phyloP scores from a whole-genome alignment of 2,113 vertebrate species.

The Pyrgilauda ruficollis region DNA sequence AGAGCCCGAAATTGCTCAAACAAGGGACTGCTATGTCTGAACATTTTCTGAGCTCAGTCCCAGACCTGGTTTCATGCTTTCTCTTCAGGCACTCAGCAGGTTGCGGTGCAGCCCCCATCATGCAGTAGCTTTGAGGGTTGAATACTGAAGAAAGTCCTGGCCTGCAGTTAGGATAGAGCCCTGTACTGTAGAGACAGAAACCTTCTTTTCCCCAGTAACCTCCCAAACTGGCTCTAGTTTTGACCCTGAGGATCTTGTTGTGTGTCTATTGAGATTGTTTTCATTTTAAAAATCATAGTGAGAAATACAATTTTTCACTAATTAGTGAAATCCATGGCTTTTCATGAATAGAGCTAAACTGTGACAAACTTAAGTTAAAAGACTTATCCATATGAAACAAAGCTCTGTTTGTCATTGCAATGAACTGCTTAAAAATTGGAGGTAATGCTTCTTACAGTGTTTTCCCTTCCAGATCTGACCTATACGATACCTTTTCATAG shows the following conservation, averaged over 20 bases:
- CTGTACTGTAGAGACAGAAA: neutral
- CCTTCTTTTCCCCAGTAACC: neutral
- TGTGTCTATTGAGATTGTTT: neutral
- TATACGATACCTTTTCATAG: neutral
- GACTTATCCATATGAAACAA: neutral
- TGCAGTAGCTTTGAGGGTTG: neutral
- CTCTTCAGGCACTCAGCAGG: neutral
- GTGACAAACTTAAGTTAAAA: neutral
- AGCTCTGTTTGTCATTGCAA: neutral
- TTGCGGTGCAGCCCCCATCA: rapidly evolving
- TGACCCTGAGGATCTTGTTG: neutral
- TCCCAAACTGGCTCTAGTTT: neutral
- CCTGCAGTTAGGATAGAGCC: neutral
- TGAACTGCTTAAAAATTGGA: neutral
- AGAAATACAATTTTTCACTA: neutral
- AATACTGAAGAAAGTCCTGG: neutral
- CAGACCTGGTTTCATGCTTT: neutral
- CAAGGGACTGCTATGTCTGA: neutral
- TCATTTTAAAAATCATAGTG: neutral
- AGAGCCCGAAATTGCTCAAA: neutral
- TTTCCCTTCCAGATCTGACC: neutral
- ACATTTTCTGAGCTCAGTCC: neutral
- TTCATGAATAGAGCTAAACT: neutral
- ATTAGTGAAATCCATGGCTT: neutral
- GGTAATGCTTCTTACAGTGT: neutral